Percentiles rank a stretch among this genome's conserved stretches.
These are phyloP conservation scores for Hirtodrosophila trivittata DNA, from an alignment of 2,888 invertebrate species.

Conservation along the genomic window DNA sequence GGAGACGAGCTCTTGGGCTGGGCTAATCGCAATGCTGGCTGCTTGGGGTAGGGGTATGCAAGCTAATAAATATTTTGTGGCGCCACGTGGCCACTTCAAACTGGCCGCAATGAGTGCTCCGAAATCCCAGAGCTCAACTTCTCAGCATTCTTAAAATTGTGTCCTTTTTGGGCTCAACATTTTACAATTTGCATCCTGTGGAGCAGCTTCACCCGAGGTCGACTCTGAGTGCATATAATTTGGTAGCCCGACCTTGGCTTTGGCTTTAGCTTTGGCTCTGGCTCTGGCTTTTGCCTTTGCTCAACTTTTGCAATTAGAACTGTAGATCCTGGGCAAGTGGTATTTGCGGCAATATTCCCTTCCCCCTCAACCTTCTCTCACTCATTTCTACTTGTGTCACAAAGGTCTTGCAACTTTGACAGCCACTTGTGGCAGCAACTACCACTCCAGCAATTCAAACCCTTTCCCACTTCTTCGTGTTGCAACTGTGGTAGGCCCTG, in stretches of 20 bases:
- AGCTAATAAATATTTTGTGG: constrained; percentile 46
- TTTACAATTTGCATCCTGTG: constrained; percentile 15
- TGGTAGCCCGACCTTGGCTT: constrained; percentile 31
- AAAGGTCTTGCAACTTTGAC: constrained; percentile 25
- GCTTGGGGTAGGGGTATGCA: constrained; percentile 15
- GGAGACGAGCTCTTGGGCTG: background rate
- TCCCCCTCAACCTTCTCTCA: background rate
- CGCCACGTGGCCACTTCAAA: constrained; percentile 39
- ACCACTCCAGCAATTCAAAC: background rate
- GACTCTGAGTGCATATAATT: constrained; percentile 60
- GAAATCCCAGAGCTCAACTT: constrained; percentile 3
- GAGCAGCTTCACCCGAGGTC: background rate
- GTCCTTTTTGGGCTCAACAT: constrained; percentile 13
- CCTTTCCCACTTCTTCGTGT: too few relatives aligned
- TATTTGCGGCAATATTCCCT: constrained; percentile 27
- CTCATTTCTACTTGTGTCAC: constrained; percentile 14
- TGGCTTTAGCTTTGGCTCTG: constrained; percentile 22
- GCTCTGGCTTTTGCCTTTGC: constrained; percentile 25
- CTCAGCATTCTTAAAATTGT: constrained; percentile 9
- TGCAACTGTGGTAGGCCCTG: constrained; percentile 18
- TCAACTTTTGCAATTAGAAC: constrained; percentile 71
- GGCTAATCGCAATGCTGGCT: constrained; percentile 12
- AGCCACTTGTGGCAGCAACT: constrained; percentile 36
- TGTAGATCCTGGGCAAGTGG: constrained; percentile 59
- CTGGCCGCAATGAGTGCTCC: constrained; percentile 22